These are phyloP conservation scores for Astyanax mexicanus DNA, from an alignment of 2,797 vertebrate species.

Conservation along the genomic window DNA sequence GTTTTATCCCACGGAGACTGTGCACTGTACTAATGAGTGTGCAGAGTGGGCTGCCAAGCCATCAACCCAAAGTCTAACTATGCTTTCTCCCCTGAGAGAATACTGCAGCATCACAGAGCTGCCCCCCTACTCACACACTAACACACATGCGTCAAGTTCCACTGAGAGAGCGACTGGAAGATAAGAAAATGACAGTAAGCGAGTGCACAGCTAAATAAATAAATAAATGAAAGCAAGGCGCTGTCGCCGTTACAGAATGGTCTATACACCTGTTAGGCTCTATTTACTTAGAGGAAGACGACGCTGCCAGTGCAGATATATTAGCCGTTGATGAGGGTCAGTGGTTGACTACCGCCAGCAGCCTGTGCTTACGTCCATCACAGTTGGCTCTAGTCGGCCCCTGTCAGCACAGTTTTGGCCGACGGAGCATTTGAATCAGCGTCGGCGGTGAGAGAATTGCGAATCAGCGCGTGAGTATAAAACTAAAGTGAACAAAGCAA, in stretches of 20 bases:
- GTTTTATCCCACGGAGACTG: conserved; percentile 49
- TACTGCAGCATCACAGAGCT: conserved; percentile 41
- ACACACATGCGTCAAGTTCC: not conserved
- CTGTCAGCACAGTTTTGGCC: no score
- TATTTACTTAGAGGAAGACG: conserved; percentile 22
- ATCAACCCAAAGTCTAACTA: conserved; percentile 54
- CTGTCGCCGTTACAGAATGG: not conserved
- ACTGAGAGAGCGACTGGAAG: not conserved
- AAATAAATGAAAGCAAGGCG: not conserved
- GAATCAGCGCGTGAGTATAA: no score
- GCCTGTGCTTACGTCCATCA: no score
- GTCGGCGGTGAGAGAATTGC: no score
- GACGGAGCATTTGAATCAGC: no score
- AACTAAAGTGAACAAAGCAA: no score
- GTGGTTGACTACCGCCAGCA: no score
- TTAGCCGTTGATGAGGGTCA: no score
- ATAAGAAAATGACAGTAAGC: not conserved
- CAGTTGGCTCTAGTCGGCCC: no score
- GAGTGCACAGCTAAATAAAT: not conserved
- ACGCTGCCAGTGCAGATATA: conserved; percentile 15
- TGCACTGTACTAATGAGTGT: conserved; percentile 49
- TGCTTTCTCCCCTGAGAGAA: conserved; percentile 40
- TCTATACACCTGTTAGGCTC: conserved; percentile 18
- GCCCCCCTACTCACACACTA: conserved; percentile 3
- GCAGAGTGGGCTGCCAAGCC: conserved; percentile 48